Evolutionary conservation across 2,888 invertebrate genomes (phyloP), one percentile per base, ranked within the genome.

Genomic region (Drosophila tripunctata): DNA sequence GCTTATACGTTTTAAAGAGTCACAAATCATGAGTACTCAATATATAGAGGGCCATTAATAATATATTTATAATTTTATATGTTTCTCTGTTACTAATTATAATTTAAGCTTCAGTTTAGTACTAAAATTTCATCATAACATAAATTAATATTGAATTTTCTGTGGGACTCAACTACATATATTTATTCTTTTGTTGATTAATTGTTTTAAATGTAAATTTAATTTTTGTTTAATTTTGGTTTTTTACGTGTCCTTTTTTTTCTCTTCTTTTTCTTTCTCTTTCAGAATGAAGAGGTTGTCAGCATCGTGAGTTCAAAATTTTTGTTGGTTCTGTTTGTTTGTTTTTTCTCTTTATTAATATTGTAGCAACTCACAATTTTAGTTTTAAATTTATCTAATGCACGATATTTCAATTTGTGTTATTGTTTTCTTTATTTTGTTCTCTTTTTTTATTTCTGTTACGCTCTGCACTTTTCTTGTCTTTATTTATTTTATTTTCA

Each of bases 281-380:
- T 90, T 90, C 90, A 90, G 90, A 90, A 89, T 89, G 90, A 90
- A 87, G 68, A 91, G 90, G 90, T 90, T 90, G 91, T 89, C 88
- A 90, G 90, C 90, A 90, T 90, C 81, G 90, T 90, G 90, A 90
- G 90, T 91, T 88, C 80, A 74, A 77, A 76, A 62, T 68, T 75
- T n/a, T 80, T 56, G 45, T 74, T 75, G 72, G 15, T 21, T 64
- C 27, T 10, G 8, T 27, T 27, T 27, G 6, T 27, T 6, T 10
- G 8, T 27, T 27, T 27, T 1, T 27, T 27, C 8, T 27, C 4
- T 40, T 33, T 22, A 24, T 44, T 35, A 24, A 41, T 60, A 55
- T 51, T 74, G 31, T 61, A 52, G 57, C 56, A 24, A 41, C 48
- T 63, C 19, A 66, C 62, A 40, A 12, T 62, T 45, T 35, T 24